Evolutionary conservation across 2,797 vertebrate genomes (phyloP).

Genomic region (Muscicapa striata): DNA sequence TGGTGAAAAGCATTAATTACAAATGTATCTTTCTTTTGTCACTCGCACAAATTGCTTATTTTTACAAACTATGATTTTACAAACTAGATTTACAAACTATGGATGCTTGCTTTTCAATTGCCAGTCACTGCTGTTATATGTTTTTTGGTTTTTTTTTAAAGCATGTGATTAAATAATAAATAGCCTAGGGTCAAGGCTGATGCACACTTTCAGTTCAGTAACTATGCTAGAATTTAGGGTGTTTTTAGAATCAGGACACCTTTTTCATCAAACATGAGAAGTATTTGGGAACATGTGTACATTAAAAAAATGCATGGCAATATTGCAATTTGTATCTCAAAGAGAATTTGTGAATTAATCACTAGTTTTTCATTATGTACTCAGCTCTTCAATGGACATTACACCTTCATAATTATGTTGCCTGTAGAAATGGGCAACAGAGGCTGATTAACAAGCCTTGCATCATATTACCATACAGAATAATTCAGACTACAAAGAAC

Average conservation of each 20-base stretch:
- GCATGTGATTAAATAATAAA: neutral
- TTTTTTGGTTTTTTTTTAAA: neutral
- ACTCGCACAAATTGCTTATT: neutral
- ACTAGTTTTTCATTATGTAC: neutral
- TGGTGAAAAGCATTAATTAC: neutral
- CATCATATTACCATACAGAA: neutral
- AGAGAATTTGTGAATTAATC: conserved; percentile 4
- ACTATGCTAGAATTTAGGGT: neutral
- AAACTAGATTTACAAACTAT: neutral
- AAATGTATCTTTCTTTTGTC: neutral
- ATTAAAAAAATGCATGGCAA: neutral
- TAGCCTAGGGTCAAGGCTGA: neutral
- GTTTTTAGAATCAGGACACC: neutral
- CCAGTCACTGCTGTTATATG: neutral
- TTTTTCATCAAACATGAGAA: neutral
- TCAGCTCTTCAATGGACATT: neutral
- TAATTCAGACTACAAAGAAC: neutral
- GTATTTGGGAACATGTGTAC: neutral
- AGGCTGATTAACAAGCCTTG: conserved; percentile 8
- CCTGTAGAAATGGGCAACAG: neutral
- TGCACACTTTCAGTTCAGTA: neutral
- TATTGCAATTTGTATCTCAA: neutral
- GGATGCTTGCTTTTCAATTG: neutral
- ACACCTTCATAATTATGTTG: conserved; percentile 4
- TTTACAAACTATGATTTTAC: neutral